Percentiles rank a stretch among this genome's conserved stretches.
These are phyloP conservation scores for Emydocephalus ijimae DNA, from an alignment of 2,113 vertebrate species.

Conservation along the genomic window DNA sequence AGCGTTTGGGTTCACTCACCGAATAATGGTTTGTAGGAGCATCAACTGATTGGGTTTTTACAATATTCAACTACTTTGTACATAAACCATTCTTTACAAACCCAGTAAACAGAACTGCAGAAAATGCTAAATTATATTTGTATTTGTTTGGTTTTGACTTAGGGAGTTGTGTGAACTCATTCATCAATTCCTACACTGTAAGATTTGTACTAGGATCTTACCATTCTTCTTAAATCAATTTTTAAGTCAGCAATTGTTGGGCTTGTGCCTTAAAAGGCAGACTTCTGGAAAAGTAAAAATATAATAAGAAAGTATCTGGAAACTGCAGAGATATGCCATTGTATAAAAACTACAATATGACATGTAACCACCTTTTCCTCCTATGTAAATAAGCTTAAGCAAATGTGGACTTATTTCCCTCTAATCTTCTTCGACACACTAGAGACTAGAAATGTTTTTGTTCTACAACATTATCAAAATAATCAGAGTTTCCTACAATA, in stretches of 20 bases:
- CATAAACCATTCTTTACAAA: neutral
- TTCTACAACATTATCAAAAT: neutral
- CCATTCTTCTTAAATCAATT: constrained; percentile 23
- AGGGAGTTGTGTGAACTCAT: neutral
- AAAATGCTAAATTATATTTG: neutral
- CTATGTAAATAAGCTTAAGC: neutral
- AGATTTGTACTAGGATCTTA: neutral
- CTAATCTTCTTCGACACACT: neutral
- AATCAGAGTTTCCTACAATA: neutral
- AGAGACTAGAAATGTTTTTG: neutral
- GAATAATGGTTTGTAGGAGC: neutral
- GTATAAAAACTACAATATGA: neutral
- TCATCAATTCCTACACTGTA: neutral
- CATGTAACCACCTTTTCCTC: neutral
- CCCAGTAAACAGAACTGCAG: neutral
- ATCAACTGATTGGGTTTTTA: neutral
- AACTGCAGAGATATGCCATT: neutral
- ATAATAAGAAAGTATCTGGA: neutral
- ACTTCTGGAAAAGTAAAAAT: constrained; percentile 14
- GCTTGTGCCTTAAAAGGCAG: constrained; percentile 22
- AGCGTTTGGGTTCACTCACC: neutral
- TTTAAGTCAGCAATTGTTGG: constrained; percentile 20
- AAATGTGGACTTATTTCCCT: neutral
- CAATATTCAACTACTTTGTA: neutral
- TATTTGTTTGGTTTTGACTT: neutral